Evolutionary conservation across 2,113 vertebrate species (phyloP), one percentile per base, ranked within the genome.

Genomic region (Chelonoidis abingdonii): DNA sequence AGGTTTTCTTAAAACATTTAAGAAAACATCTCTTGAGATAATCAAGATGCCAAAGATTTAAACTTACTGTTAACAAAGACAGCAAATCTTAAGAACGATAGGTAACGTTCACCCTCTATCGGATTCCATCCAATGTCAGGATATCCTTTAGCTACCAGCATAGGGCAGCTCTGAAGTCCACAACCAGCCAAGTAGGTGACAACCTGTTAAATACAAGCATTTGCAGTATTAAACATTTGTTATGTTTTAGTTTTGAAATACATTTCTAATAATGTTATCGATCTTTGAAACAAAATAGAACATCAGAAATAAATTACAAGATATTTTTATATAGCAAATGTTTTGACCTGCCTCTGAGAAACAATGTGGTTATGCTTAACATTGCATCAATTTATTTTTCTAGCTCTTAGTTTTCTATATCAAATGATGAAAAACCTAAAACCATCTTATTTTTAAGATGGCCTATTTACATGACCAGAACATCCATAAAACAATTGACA

Each of bases 111-210:
- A 65, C 99, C 99, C 98, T 99, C 99, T 47, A 99, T 99, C 41
- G 99, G 99, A 98, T 99, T 99, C 99, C 99, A 99, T 88, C 99
- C 99, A 9, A 99, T 98, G 44, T 99, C 99, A 85, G 99, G 99
- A 92, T 99, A 99, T 35, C 99, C 99, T 98, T 99, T 99, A 80
- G 99, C 98, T 95, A 99, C 95, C n/a, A 99, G 98, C 96, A 99
- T 99, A 19, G 99, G 99, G 89, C 99, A 99, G 86, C 99, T 99
- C 98, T 99, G 99, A 24, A 99, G 98, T 35, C 99, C 99, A 96
- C 99, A 99, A 83, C 99, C 99, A 0, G 99, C 99, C 97, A 99
- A 98, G 94, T 99, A 99, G 38, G 99, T 99, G 75, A 99, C 99
- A 94, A 99, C 99, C 99, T 99, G 93, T 47, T 35, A 85, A 96